Evolutionary conservation across 1,140 invertebrate genomes (phyloP).

Genomic region (Drosophila pruinosa): DNA sequence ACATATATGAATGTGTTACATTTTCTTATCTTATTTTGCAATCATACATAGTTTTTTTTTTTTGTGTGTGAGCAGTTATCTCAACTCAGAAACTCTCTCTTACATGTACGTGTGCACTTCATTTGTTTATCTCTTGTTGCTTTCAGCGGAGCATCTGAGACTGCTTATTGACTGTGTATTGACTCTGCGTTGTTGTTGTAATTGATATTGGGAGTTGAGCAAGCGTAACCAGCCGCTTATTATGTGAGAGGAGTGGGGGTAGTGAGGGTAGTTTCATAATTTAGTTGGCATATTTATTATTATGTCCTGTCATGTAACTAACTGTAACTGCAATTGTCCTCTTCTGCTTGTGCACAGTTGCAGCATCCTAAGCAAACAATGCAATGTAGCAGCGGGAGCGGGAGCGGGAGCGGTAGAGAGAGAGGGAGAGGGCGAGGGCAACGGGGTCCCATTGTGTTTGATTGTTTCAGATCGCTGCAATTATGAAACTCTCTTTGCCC

Average conservation of each 20-base stretch:
- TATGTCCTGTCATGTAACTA: slow-evolving; percentile 71
- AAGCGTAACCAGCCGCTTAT: neutral
- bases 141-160: neutral
- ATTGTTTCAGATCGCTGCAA: slow-evolving; percentile 69
- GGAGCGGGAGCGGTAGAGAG: neutral
- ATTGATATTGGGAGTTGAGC: neutral
- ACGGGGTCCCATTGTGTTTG: slow-evolving; percentile 31
- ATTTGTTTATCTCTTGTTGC: neutral
- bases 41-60: no score
- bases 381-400: neutral
- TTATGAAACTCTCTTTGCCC: slow-evolving; percentile 46
- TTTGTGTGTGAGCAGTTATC: no score
- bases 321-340: slow-evolving; percentile 31
- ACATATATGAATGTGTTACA: neutral
- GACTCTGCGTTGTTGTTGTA: neutral
- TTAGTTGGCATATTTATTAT: slow-evolving; percentile 77
- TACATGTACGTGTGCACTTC: neutral
- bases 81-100: no score
- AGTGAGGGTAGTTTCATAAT: slow-evolving; percentile 57
- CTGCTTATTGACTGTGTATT: neutral
- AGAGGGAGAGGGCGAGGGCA: neutral
- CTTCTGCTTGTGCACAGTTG: slow-evolving; percentile 25
- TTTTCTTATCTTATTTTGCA: neutral
- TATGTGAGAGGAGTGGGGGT: neutral
- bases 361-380: slow-evolving; percentile 71